phyloP scores from a whole-genome alignment of 1,140 invertebrate genomes.

The Aphelinus atriplicis region DNA sequence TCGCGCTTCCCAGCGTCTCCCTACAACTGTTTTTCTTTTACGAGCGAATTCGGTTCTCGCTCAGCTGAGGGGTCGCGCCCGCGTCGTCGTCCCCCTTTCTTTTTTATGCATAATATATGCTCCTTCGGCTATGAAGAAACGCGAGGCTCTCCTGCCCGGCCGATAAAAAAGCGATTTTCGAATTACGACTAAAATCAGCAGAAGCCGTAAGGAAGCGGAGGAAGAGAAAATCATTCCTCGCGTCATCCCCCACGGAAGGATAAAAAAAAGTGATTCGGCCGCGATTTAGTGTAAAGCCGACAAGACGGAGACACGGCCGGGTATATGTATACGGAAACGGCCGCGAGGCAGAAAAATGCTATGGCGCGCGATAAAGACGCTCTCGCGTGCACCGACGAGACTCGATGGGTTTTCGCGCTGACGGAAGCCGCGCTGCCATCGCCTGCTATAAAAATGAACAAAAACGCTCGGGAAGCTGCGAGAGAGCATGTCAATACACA shows the following conservation, averaged over 20 bases:
- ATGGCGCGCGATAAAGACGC: background rate
- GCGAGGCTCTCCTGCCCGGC: background rate
- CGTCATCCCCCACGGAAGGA: background rate
- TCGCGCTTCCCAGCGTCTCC: background rate
- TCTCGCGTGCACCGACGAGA: background rate
- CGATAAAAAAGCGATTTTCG: conserved; percentile 31
- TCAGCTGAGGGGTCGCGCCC: conserved; percentile 14
- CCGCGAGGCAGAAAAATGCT: background rate
- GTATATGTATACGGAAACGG: background rate
- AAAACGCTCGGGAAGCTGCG: too few species aligned
- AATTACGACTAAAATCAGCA: conserved; percentile 28
- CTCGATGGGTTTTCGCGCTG: conserved; percentile 35
- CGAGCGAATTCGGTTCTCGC: conserved; percentile 33
- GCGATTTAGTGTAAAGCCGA: background rate
- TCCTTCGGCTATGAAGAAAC: background rate
- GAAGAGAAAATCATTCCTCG: conserved; percentile 21
- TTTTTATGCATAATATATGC: conserved; percentile 26
- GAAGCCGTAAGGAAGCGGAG: conserved; percentile 6
- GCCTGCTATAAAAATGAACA: too few species aligned
- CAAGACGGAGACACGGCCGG: background rate
- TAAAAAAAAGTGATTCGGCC: conserved; percentile 15
- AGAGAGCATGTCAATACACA: too few species aligned
- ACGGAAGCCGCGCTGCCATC: background rate
- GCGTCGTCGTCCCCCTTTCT: background rate
- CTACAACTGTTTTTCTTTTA: conserved; percentile 23